Conservation (phyloP, 1,140 invertebrate genomes). For the Drosophila nasuta region DNA sequence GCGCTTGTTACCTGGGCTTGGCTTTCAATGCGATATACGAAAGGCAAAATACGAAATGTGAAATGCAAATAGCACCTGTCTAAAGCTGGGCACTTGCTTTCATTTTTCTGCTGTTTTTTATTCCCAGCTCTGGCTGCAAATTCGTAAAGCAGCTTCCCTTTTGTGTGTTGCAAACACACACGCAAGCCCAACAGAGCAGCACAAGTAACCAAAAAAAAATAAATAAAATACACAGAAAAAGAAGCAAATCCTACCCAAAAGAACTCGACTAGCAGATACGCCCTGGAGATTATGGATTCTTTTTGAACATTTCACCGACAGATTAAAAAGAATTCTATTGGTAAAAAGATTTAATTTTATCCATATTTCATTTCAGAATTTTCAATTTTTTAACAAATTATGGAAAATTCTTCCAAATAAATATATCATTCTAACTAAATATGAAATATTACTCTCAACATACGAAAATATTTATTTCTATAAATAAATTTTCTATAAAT, state of each 20-base stretch:
- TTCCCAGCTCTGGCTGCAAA: conserved; percentile 17
- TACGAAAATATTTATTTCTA: too few species aligned
- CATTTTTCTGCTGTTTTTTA: conserved; percentile 27
- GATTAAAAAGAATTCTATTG: neutral
- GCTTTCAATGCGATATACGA: conserved; percentile 46
- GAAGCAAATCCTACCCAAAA: neutral
- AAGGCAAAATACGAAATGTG: conserved; percentile 49
- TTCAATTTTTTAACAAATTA: too few species aligned
- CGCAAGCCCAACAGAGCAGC: conserved; percentile 23
- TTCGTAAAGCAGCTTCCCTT: conserved; percentile 56
- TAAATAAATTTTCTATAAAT: too few species aligned
- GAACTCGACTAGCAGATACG: conserved; percentile 1
- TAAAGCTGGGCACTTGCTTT: conserved; percentile 77
- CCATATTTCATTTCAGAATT: too few species aligned
- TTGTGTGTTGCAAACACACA: conserved; percentile 59
- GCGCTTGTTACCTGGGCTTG: conserved; percentile 72
- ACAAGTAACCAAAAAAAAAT: conserved; percentile 50
- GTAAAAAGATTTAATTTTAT: neutral
- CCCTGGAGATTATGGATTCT: neutral
- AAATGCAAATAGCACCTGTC: conserved; percentile 74
- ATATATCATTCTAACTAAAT: too few species aligned
- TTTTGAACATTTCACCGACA: neutral
- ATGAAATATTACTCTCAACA: too few species aligned
- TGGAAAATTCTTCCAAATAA: too few species aligned
- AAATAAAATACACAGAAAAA: conserved; percentile 6